phyloP scores from a whole-genome alignment of 1,140 invertebrate genomes.

The Meloidogyne hapla region DNA sequence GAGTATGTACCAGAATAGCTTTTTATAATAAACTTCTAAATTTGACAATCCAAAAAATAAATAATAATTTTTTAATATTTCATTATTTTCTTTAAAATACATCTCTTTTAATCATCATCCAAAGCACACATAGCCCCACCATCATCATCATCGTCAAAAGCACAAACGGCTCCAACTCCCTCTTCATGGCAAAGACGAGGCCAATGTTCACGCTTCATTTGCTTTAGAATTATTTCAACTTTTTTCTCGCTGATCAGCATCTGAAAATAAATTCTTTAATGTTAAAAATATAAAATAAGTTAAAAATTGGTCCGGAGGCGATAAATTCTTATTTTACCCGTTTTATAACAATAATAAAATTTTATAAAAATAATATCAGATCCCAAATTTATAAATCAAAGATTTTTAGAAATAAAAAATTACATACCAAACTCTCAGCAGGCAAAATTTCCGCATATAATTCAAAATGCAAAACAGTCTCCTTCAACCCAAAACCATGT shows the following conservation, averaged over 20 bases:
- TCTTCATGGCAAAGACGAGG: conserved; percentile 2
- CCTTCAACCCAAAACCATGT: conserved; percentile 76
- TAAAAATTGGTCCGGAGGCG: too few species aligned
- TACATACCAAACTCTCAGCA: conserved; percentile 71
- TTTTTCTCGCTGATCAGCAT: conserved; percentile 79
- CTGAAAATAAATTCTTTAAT: too few species aligned
- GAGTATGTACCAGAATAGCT: too few species aligned
- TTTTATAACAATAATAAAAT: too few species aligned
- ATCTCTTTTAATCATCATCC: not conserved
- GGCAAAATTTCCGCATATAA: conserved; percentile 75
- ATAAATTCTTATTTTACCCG: too few species aligned
- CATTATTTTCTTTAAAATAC: too few species aligned
- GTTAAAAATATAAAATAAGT: too few species aligned
- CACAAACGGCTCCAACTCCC: not conserved
- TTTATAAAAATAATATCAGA: not conserved
- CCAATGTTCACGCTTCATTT: conserved; percentile 74
- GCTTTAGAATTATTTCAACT: conserved; percentile 87
- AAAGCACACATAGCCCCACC: not conserved
- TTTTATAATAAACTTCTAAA: too few species aligned
- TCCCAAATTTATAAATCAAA: too few species aligned
- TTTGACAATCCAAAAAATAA: too few species aligned
- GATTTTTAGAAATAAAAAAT: conserved; percentile 3
- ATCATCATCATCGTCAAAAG: not conserved
- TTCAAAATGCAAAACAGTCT: conserved; percentile 79
- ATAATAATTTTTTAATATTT: too few species aligned